Percentiles rank a stretch among this genome's conserved stretches.
Evolutionary conservation across 2,888 invertebrate genomes (phyloP).

Genomic region (Phorcus lineatus): DNA sequence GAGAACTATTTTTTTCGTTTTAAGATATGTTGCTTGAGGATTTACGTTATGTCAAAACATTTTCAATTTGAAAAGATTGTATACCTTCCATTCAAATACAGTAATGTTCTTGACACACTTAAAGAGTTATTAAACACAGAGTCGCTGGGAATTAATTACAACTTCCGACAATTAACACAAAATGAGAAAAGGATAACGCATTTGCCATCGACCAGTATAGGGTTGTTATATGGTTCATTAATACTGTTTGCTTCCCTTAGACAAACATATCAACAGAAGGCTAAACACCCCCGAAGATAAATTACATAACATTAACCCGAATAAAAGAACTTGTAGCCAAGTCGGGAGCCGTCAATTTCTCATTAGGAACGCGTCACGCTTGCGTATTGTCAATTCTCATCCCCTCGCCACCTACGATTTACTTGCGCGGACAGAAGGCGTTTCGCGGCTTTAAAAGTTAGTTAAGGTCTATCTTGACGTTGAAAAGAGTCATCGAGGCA

Average conservation of each 20-base stretch:
- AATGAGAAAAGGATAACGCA: not conserved
- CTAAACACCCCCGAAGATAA: not conserved
- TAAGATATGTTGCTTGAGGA: no score
- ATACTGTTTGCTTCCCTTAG: not conserved
- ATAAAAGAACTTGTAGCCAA: not conserved
- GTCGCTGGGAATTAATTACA: no score
- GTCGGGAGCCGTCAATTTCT: not conserved
- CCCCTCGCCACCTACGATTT: not conserved
- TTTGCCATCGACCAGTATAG: not conserved
- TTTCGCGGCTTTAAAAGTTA: not conserved
- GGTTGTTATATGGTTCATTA: not conserved
- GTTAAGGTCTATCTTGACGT: not conserved
- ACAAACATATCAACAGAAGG: not conserved
- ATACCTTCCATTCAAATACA: not conserved
- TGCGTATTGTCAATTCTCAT: not conserved
- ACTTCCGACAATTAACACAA: no score
- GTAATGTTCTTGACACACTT: not conserved
- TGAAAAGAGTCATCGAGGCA: not conserved
- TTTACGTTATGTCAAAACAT: no score
- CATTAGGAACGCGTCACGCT: not conserved
- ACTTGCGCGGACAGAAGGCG: not conserved
- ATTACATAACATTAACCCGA: not conserved
- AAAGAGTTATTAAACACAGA: not conserved
- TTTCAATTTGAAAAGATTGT: not conserved
- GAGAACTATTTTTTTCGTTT: no score